These are phyloP conservation scores for Aphaenogaster ashmeadi DNA, from an alignment of 1,140 invertebrate genomes.

Conservation along the genomic window DNA sequence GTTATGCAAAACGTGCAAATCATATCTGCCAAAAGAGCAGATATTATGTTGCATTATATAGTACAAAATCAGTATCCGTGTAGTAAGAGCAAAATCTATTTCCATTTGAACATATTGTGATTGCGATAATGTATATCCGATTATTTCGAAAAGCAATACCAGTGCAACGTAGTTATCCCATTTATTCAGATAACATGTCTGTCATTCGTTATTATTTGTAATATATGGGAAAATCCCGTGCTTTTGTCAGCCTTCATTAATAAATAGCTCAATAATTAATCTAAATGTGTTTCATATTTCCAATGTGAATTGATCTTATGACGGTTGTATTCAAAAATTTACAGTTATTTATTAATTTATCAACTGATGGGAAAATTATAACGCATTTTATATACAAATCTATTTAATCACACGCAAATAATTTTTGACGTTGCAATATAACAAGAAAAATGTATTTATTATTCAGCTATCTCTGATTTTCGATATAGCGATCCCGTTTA, in stretches of 20 bases:
- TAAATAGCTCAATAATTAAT: slow-evolving; percentile 39
- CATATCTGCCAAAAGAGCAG: not conserved
- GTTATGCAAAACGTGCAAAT: not conserved
- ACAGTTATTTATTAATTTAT: slow-evolving; percentile 5
- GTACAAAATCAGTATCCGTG: not conserved
- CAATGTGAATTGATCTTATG: slow-evolving; percentile 8
- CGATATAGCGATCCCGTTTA: not conserved
- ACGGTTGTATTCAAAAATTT: not conserved
- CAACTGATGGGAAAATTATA: not conserved
- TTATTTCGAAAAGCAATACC: slow-evolving; percentile 15
- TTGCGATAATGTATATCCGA: slow-evolving; percentile 4
- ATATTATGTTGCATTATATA: not conserved
- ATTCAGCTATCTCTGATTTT: not conserved
- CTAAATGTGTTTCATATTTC: slow-evolving; percentile 18
- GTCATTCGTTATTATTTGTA: slow-evolving; percentile 20
- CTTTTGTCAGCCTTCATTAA: slow-evolving; percentile 37
- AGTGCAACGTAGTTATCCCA: slow-evolving; percentile 4
- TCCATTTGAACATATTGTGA: not conserved
- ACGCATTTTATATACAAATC: slow-evolving; percentile 12
- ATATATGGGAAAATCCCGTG: slow-evolving; percentile 28
- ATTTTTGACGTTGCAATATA: not conserved
- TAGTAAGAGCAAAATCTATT: not conserved
- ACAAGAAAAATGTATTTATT: not conserved
- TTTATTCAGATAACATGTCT: slow-evolving; percentile 35
- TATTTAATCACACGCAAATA: not conserved